A percentile compares a stretch with the other conserved stretches of the same genome.
Conservation (phyloP, 2,888 invertebrate genomes). For the Latrodectus hesperus region DNA sequence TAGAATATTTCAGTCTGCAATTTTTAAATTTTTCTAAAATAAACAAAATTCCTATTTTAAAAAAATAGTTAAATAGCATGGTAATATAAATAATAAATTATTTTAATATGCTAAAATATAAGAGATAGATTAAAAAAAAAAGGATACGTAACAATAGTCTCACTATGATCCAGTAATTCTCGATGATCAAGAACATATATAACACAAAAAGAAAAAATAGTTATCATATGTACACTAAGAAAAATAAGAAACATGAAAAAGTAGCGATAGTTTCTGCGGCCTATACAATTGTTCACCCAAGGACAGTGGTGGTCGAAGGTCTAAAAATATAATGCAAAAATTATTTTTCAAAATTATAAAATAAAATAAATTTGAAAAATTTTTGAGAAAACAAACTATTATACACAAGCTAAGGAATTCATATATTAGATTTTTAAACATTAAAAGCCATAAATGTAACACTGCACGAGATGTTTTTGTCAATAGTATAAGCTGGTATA, state of each 20-base stretch:
- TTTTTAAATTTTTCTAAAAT: too few relatives aligned
- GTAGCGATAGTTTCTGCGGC: constrained; percentile 96
- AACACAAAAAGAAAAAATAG: constrained; percentile 95
- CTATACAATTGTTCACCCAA: constrained; percentile 98
- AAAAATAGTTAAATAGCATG: too few relatives aligned
- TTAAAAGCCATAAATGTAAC: not conserved
- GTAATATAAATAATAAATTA: too few relatives aligned
- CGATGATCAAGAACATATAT: constrained; percentile 92
- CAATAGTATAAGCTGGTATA: too few relatives aligned
- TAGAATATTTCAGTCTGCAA: too few relatives aligned
- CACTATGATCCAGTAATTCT: constrained; percentile 85
- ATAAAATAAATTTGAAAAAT: not conserved
- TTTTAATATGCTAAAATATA: not conserved
- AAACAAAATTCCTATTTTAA: too few relatives aligned
- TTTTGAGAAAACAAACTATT: too few relatives aligned
- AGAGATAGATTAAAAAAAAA: constrained; percentile 48
- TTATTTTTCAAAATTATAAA: not conserved
- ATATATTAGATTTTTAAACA: too few relatives aligned
- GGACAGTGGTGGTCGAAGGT: constrained; percentile 99
- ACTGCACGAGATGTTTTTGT: not conserved
- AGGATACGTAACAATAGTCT: constrained; percentile 80
- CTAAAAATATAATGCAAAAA: constrained; percentile 78
- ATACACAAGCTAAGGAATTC: too few relatives aligned
- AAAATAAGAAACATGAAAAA: constrained; percentile 99
- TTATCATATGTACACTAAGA: constrained; percentile 96